phyloP scores from a whole-genome alignment of 2,888 invertebrate species.

The Galeopsomyia nigrocyanea region DNA sequence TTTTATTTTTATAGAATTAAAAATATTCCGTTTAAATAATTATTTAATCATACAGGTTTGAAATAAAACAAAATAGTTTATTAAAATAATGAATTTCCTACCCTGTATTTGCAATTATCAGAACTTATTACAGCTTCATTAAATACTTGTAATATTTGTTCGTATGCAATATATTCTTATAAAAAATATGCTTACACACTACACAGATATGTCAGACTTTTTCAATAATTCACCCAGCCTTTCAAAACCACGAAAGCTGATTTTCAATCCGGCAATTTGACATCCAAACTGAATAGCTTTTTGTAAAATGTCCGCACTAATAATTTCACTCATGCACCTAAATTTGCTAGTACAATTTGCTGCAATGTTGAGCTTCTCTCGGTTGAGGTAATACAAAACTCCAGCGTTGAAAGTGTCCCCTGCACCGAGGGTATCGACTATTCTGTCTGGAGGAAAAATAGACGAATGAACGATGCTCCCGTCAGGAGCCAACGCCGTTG shows the following conservation, averaged over 20 bases:
- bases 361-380: constrained; percentile 58
- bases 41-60: too few relatives aligned
- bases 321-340: constrained; percentile 58
- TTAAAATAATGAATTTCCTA: too few relatives aligned
- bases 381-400: constrained; percentile 71
- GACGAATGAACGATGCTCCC: constrained; percentile 66
- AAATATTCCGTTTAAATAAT: too few relatives aligned
- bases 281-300: constrained; percentile 74
- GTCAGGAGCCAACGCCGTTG: constrained; percentile 65
- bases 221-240: constrained; percentile 57
- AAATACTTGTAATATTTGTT: too few relatives aligned
- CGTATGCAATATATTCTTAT: too few relatives aligned
- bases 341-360: constrained; percentile 58
- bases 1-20: too few relatives aligned
- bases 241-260: constrained; percentile 71
- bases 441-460: constrained; percentile 70
- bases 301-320: constrained; percentile 61
- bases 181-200: too few relatives aligned
- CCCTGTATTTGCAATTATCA: too few relatives aligned
- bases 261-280: constrained; percentile 74
- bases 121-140: too few relatives aligned
- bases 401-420: constrained; percentile 79
- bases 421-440: constrained; percentile 77
- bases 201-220: not conserved
- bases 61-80: too few relatives aligned